Evolutionary conservation across 2,888 invertebrate species (phyloP).

Genomic region (Cephus runcator): DNA sequence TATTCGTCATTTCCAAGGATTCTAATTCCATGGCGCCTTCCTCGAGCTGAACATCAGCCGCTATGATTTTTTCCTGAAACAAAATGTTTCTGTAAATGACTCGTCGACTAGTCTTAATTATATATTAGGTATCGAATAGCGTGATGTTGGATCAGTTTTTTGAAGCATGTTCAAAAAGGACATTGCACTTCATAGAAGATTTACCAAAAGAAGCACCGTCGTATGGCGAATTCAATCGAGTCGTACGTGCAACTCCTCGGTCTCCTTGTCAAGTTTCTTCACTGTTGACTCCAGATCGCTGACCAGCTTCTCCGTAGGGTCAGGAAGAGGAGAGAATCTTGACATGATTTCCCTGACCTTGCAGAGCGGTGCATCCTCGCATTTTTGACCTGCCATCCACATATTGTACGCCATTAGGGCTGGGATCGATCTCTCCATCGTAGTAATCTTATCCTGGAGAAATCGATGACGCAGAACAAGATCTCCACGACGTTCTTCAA

Average conservation of each 20-base stretch:
- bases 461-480: constrained; percentile 43
- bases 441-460: constrained; percentile 46
- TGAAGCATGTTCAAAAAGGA: neutral
- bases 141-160: neutral
- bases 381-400: constrained; percentile 31
- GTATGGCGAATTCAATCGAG: constrained; percentile 39
- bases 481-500: constrained; percentile 45
- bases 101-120: neutral
- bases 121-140: neutral
- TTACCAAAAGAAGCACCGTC: constrained; percentile 39
- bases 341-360: constrained; percentile 51
- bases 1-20: constrained; percentile 45
- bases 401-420: constrained; percentile 53
- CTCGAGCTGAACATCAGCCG: constrained; percentile 51
- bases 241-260: constrained; percentile 56
- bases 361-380: constrained; percentile 38
- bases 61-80: constrained; percentile 54
- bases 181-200: constrained; percentile 25
- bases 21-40: constrained; percentile 53
- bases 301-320: constrained; percentile 49
- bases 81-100: neutral
- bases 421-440: constrained; percentile 58
- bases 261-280: constrained; percentile 45
- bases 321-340: constrained; percentile 38
- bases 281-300: constrained; percentile 36